phyloP scores from a whole-genome alignment of 1,140 invertebrate genomes.

The Rhizoglyphus robini region DNA sequence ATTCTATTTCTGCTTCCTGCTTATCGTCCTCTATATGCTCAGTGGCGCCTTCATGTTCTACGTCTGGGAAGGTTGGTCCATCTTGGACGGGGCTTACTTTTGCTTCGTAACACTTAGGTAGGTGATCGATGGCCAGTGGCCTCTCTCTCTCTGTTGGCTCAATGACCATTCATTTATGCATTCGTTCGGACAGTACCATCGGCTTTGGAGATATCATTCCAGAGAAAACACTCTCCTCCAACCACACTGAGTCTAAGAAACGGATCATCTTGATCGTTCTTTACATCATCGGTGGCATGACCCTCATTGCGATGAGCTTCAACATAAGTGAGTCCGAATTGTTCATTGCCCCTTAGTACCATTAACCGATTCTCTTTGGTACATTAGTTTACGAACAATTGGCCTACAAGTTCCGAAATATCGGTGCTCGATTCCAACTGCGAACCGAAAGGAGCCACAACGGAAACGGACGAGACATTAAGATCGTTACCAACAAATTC shows the following conservation, averaged over 20 bases:
- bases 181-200: conserved; percentile 40
- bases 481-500: conserved; percentile 1
- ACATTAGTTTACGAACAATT: conserved; percentile 9
- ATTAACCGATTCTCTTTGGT: neutral
- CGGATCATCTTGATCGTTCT: conserved; percentile 37
- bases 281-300: conserved; percentile 56
- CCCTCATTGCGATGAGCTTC: conserved; percentile 96
- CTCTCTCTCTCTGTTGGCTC: neutral
- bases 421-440: neutral
- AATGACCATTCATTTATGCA: neutral
- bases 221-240: conserved; percentile 37
- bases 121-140: neutral
- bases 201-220: conserved; percentile 51
- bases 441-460: neutral
- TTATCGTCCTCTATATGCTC: conserved; percentile 28
- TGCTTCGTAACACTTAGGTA: conserved; percentile 28
- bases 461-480: neutral
- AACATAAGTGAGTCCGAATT: conserved; percentile 41
- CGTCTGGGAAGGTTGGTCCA: conserved; percentile 35
- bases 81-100: conserved; percentile 32
- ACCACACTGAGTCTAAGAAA: conserved; percentile 30
- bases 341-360: neutral
- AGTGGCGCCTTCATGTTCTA: conserved; percentile 35
- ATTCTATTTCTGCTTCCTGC: conserved; percentile 27
- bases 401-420: conserved; percentile 1